Conservation (phyloP, 2,113 vertebrate genomes). For the Chloebia gouldiae region DNA sequence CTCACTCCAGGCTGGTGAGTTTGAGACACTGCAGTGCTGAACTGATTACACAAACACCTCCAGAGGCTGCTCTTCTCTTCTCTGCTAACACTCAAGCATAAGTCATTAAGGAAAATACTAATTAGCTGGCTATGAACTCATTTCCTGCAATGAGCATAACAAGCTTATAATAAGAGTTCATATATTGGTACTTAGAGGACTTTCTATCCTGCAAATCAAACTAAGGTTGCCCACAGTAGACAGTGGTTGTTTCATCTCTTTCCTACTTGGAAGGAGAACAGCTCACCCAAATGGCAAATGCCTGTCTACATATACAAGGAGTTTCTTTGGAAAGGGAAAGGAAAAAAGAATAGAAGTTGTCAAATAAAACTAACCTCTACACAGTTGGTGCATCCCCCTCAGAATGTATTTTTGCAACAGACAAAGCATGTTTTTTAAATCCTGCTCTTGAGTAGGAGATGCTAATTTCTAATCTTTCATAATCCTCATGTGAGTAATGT, state of each 20-base stretch:
- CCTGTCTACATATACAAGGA: not conserved
- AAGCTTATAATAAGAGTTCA: not conserved
- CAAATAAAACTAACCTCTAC: slow-evolving; percentile 22
- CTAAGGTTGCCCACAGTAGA: not conserved
- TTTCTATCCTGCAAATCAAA: not conserved
- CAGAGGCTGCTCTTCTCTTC: not conserved
- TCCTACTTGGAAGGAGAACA: not conserved
- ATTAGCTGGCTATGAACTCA: slow-evolving; percentile 15
- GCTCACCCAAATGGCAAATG: not conserved
- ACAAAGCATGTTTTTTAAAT: slow-evolving; percentile 44
- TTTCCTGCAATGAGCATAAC: slow-evolving; percentile 9
- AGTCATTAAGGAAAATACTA: slow-evolving; percentile 18
- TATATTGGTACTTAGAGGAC: not conserved
- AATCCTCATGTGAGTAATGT: slow-evolving; percentile 6
- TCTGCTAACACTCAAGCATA: not conserved
- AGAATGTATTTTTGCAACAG: slow-evolving; percentile 29
- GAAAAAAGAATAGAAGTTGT: not conserved
- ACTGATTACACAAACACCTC: not conserved
- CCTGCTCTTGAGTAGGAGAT: not conserved
- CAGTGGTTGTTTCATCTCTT: not conserved
- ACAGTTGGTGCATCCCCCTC: not conserved
- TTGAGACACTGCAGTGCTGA: not conserved
- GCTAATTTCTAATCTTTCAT: not conserved
- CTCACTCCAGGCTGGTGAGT: not conserved
- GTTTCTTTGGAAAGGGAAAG: not conserved